Evolutionary conservation across 2,113 vertebrate species (phyloP).

Genomic region (Pyxicephalus adspersus): DNA sequence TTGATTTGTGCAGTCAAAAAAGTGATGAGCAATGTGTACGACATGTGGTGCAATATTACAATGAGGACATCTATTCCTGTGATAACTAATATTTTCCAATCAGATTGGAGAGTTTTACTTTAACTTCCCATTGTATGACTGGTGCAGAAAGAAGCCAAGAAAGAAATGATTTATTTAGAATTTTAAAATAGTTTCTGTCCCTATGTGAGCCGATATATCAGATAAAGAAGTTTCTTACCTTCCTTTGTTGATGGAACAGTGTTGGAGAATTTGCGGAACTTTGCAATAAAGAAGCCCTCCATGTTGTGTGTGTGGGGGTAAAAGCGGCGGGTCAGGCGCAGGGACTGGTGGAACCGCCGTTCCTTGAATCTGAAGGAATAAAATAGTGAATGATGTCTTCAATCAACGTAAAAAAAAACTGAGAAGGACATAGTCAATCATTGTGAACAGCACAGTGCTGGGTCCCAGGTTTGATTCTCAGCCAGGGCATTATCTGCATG

Average conservation of each 20-base stretch:
- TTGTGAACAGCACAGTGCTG: background rate
- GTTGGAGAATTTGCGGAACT: slow-evolving; percentile 94
- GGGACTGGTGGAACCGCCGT: slow-evolving; percentile 88
- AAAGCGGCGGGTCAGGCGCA: slow-evolving; percentile 83
- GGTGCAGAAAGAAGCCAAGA: too few relatives aligned
- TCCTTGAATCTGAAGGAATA: slow-evolving; percentile 82
- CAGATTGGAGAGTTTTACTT: too few relatives aligned
- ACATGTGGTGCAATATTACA: too few relatives aligned
- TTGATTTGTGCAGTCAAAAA: too few relatives aligned
- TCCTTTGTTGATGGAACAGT: slow-evolving; percentile 73
- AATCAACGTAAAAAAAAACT: background rate
- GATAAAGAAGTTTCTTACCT: slow-evolving; percentile 64
- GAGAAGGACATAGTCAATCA: background rate
- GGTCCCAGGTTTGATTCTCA: too few relatives aligned
- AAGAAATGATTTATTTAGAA: background rate
- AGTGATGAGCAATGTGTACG: too few relatives aligned
- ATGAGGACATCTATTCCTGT: too few relatives aligned
- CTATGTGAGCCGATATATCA: too few relatives aligned
- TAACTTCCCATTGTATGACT: too few relatives aligned
- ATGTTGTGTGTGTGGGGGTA: slow-evolving; percentile 97
- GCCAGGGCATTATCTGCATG: too few relatives aligned
- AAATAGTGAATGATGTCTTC: background rate
- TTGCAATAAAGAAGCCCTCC: slow-evolving; percentile 97
- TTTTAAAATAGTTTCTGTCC: background rate
- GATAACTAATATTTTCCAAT: too few relatives aligned